These are phyloP conservation scores for Radopholus similis DNA, from an alignment of 1,140 invertebrate genomes.

Conservation along the genomic window DNA sequence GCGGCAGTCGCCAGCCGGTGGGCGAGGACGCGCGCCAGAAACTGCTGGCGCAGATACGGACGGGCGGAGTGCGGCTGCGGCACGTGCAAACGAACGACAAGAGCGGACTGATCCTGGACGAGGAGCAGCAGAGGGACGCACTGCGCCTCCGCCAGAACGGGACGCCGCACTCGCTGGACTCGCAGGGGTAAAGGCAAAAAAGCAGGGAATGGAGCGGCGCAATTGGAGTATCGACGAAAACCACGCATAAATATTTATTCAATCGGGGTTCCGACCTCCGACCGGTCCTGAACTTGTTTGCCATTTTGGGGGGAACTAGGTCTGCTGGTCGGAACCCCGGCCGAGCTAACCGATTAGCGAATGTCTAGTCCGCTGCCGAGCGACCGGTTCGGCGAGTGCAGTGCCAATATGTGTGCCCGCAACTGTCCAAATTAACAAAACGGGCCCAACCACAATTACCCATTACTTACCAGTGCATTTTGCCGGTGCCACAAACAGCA, in stretches of 20 bases:
- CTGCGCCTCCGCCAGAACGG: background rate
- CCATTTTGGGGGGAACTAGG: background rate
- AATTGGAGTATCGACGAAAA: background rate
- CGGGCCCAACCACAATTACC: background rate
- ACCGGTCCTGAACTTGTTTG: no score
- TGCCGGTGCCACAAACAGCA: background rate
- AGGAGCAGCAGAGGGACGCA: conserved; percentile 18
- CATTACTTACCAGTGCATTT: background rate
- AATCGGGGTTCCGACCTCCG: background rate
- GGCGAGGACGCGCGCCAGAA: background rate
- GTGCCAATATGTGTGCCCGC: no score
- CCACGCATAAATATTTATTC: background rate
- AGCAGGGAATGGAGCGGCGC: background rate
- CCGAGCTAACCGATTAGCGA: background rate
- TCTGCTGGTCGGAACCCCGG: background rate
- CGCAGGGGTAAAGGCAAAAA: conserved; percentile 2
- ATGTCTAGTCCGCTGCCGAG: no score
- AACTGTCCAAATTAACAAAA: background rate
- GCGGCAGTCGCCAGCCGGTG: background rate
- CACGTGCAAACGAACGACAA: conserved; percentile 5
- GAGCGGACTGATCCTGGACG: conserved; percentile 29
- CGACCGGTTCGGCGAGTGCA: no score
- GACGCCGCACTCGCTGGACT: conserved; percentile 10
- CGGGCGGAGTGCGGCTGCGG: background rate
- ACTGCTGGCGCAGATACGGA: background rate